These are phyloP conservation scores for Eueides isabella DNA, from an alignment of 1,140 invertebrate species.

Conservation along the genomic window DNA sequence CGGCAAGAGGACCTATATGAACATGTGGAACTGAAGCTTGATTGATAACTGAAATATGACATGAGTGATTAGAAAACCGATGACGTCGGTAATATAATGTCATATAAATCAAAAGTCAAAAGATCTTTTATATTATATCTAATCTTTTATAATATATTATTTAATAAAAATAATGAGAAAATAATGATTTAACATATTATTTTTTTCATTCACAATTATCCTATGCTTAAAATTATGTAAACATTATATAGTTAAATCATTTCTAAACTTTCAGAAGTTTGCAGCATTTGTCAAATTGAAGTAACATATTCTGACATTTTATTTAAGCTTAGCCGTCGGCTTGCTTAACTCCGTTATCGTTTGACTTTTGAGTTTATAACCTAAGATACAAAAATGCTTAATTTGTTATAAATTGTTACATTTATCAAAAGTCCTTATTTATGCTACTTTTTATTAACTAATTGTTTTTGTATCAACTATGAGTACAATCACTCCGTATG, in stretches of 20 bases:
- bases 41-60: conserved; percentile 16
- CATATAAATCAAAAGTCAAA: background rate
- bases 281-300: background rate
- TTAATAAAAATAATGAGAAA: background rate
- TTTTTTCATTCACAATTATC: background rate
- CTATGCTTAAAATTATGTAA: background rate
- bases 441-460: background rate
- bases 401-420: background rate
- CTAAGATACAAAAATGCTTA: background rate
- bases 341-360: background rate
- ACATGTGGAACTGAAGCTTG: conserved; percentile 26
- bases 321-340: background rate
- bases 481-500: conserved; percentile 26
- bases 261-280: background rate
- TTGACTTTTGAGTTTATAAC: conserved; percentile 2
- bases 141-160: background rate
- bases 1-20: conserved; percentile 29
- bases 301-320: background rate
- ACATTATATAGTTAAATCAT: background rate
- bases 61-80: background rate
- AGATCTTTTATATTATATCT: too few species aligned
- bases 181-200: background rate
- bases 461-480: background rate
- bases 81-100: conserved; percentile 4
- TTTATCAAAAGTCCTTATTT: background rate